Conservation (phyloP, 2,797 vertebrate genomes). For the Cottoperca gobio region DNA sequence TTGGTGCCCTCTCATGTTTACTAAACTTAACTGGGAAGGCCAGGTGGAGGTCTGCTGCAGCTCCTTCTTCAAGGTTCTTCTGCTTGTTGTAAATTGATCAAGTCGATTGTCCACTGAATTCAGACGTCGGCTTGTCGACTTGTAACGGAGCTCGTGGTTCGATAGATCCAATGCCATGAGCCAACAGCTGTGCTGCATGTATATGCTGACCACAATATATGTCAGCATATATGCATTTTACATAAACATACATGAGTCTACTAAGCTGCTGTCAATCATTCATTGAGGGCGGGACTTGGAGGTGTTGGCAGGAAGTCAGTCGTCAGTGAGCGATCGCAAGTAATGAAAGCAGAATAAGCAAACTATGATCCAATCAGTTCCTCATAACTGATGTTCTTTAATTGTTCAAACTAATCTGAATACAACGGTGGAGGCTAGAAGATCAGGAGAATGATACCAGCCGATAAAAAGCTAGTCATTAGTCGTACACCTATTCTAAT, state of each 20-base stretch:
- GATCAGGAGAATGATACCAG: constrained; percentile 29
- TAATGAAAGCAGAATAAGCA: constrained; percentile 10
- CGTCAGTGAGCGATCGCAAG: not conserved
- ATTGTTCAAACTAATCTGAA: constrained; percentile 47
- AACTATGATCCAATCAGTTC: constrained; percentile 35
- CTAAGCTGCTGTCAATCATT: constrained; percentile 43
- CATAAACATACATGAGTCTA: constrained; percentile 12
- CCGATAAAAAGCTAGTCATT: constrained; percentile 37
- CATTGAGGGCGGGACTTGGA: constrained; percentile 8
- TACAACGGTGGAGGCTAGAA: constrained; percentile 11
- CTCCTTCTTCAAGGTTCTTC: constrained; percentile 45
- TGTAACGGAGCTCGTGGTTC: too few relatives aligned
- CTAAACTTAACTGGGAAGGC: constrained; percentile 44
- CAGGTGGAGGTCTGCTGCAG: constrained; percentile 20
- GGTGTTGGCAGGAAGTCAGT: constrained; percentile 30
- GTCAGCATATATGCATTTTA: constrained; percentile 16
- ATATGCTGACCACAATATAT: not conserved
- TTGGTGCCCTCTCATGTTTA: constrained; percentile 44
- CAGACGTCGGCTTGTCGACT: constrained; percentile 30
- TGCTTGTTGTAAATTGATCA: constrained; percentile 42
- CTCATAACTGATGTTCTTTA: constrained; percentile 28
- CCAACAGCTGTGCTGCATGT: not conserved
- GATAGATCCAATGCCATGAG: not conserved
- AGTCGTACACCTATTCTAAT: constrained; percentile 9
- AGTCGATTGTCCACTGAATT: constrained; percentile 27